Base-by-base conservation (phyloP, 2,888 invertebrate species). In the Lepidocyrtinus sp. region DNA sequence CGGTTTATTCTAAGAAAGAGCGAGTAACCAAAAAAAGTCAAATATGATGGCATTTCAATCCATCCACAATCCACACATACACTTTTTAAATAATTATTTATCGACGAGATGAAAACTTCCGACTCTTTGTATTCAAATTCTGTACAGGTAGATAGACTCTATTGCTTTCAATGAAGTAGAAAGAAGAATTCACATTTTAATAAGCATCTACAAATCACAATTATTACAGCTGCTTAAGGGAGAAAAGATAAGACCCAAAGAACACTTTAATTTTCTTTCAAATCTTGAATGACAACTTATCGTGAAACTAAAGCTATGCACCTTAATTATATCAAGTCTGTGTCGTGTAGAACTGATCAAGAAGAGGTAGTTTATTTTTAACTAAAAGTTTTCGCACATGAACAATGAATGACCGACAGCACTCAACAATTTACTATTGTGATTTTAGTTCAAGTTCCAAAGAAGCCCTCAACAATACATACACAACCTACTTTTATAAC, bases 111-210 rank as follows among this genome's bases (percentile, higher is more conserved):
- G 25, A 7, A 67, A 77, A 72, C 77, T 77, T 77, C 77, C 77
- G 72, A 50, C 62, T 45, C 77, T 77, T 71, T 77, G 77, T 77
- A 77, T 77, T 72, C 71, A 77, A 65, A 77, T 72, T 77, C 77
- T 77, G 72, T 77, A 77, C 77, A 77, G 77, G 46, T 62, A 76
- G 62, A 55, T 7, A n/a, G n/a, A n/a, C n/a, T n/a, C n/a, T n/a
- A n/a, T n/a, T n/a, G n/a, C n/a, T n/a, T n/a, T n/a, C n/a, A n/a
- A n/a, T n/a, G n/a, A n/a, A n/a, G n/a, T n/a, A n/a, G n/a, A n/a
- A n/a, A n/a, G 26, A 2, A n/a, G 17, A 36, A 64, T 46, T 67
- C 61, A 59, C 17, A 26, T 73, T 73, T 62, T 71, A 45, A 71
- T 22, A 9, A 19, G 45, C 22, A 36, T n/a, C n/a, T n/a, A n/a